Evolutionary conservation across 1,140 invertebrate genomes (phyloP).

Genomic region (Lysiphlebus fabarum): DNA sequence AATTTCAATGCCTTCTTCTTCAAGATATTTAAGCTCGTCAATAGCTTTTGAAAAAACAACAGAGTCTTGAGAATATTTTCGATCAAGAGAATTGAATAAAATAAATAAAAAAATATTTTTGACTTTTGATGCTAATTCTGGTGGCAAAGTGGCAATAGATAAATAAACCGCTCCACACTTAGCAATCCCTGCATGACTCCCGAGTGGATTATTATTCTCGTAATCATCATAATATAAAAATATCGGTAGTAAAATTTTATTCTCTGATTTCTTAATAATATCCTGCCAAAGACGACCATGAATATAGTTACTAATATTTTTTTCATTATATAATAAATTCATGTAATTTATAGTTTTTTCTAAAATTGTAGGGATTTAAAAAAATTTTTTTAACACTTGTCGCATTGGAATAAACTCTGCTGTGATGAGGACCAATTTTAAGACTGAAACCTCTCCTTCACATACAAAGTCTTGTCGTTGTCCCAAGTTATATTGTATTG

Average conservation of each 20-base stretch:
- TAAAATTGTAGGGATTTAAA: constrained; percentile 24
- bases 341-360: constrained; percentile 22
- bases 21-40: constrained; percentile 34
- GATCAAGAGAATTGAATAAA: constrained; percentile 35
- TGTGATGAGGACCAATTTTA: constrained; percentile 18
- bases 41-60: constrained; percentile 32
- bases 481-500: no score
- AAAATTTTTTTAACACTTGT: constrained; percentile 25
- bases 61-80: constrained; percentile 30
- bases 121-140: constrained; percentile 26
- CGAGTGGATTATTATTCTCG: constrained; percentile 17
- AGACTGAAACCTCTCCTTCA: no score
- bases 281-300: constrained; percentile 34
- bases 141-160: constrained; percentile 33
- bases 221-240: constrained; percentile 30
- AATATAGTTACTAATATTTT: constrained; percentile 32
- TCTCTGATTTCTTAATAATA: constrained; percentile 6
- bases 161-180: constrained; percentile 36
- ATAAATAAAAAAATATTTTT: constrained; percentile 35
- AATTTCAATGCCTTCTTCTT: constrained; percentile 32
- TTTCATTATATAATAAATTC: constrained; percentile 20
- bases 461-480: no score
- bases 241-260: constrained; percentile 33
- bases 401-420: constrained; percentile 23
- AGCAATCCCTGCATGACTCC: constrained; percentile 27